Evolutionary conservation across 2,113 vertebrate genomes (phyloP), one percentile per base, ranked within the genome.

Genomic region (Aldabrachelys gigantea): DNA sequence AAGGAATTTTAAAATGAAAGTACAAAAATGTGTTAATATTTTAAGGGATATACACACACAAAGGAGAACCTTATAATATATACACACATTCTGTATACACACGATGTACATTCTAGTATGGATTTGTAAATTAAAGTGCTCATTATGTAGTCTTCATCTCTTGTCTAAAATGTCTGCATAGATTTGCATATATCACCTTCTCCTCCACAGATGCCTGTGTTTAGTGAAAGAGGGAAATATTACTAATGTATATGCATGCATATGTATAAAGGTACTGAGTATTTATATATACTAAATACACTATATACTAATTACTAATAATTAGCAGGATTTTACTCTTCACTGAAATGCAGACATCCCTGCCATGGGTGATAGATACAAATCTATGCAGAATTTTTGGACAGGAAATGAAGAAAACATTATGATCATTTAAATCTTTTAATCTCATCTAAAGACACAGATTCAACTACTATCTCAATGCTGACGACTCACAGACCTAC

Each of bases 161-260:
- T 0, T 1, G 1, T 53, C 95, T 89, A 84, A 86, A 95, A 92
- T 62, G 92, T 93, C 90, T 94, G 88, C 90, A 86, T 89, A 65
- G 29, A 47, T 95, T 89, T 97, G 85, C 91, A 94, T 94, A 25
- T 80, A 62, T n/a, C 85, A 82, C 84, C 52, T 90, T 89, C 91
- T 91, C 80, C 88, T 83, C 83, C 49, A 85, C 82, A 92, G 65
- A 81, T 65, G 53, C 62, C 57, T 92, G 75, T 69, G n/a, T 96
- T 95, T 80, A 90, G 41, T 65, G 57, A 54, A 54, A 82, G 5
- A 29, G n/a, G 59, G 86, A 88, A 87, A 38, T 72, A 69, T 86
- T 91, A 56, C 31, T 52, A 25, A 38, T 49, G 62, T 72, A 80
- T 94, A 53, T 97, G 90, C 53, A 47, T 84, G 82, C 76, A 35